Evolutionary conservation across 30 jellyfish, hydroid and myxozoan species (phyloP).

Genomic region (Pseudorhiza aurosa): DNA sequence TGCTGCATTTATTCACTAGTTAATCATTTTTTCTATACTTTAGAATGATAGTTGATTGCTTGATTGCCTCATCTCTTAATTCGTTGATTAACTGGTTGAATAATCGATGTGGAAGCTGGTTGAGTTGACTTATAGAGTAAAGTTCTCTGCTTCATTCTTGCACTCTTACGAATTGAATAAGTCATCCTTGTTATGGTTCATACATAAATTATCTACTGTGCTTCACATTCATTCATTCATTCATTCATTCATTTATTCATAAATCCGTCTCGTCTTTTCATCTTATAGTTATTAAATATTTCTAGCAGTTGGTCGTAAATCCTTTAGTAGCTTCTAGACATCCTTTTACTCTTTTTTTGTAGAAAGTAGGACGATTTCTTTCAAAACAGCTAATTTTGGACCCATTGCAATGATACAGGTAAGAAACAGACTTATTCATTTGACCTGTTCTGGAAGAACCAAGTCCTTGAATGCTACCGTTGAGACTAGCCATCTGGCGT

Average conservation of each 20-base stretch:
- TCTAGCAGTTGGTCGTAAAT: neutral
- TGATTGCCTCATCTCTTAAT: neutral
- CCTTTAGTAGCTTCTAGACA: neutral
- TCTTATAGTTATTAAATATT: neutral
- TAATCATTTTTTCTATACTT: neutral
- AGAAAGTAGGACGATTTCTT: conserved; percentile 72
- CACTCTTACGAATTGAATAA: no score
- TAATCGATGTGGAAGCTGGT: neutral
- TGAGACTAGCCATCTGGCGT: no score
- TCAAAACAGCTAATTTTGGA: conserved; percentile 81
- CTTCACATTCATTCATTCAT: neutral
- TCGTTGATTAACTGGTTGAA: neutral
- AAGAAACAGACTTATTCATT: no score
- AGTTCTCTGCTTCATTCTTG: no score
- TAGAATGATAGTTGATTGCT: neutral
- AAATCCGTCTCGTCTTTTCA: neutral
- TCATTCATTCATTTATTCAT: neutral
- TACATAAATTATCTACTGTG: neutral
- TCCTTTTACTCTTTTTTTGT: neutral
- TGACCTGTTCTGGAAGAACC: no score
- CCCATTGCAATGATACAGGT: conserved; percentile 90
- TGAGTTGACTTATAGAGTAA: no score
- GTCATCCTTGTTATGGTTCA: neutral
- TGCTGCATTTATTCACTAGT: neutral
- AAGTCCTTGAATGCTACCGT: no score